These are phyloP conservation scores for Amphiprion ocellaris DNA, from an alignment of 2,113 vertebrate genomes.

Conservation along the genomic window DNA sequence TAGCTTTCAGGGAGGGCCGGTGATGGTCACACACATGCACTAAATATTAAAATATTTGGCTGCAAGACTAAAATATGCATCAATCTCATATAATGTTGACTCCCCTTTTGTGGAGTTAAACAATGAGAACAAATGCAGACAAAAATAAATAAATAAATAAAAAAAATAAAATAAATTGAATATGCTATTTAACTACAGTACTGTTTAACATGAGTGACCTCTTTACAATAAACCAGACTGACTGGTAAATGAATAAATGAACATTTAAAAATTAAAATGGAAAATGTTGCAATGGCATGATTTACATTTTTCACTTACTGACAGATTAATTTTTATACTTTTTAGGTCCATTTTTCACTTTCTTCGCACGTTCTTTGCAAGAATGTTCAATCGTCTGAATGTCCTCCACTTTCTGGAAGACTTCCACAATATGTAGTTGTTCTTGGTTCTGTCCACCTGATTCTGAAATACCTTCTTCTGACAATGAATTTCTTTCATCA, in stretches of 20 bases:
- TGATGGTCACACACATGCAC: too few relatives aligned
- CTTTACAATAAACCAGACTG: neutral
- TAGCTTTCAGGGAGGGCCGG: too few relatives aligned
- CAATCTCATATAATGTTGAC: too few relatives aligned
- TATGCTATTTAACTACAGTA: neutral
- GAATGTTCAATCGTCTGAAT: slow-evolving; percentile 28
- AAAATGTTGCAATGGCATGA: too few relatives aligned
- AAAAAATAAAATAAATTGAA: too few relatives aligned
- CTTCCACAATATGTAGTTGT: slow-evolving; percentile 36
- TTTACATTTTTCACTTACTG: neutral
- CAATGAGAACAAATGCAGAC: too few relatives aligned
- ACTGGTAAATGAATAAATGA: neutral
- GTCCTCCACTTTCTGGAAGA: slow-evolving; percentile 68
- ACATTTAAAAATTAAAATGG: neutral
- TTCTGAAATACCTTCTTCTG: slow-evolving; percentile 46
- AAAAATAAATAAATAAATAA: too few relatives aligned
- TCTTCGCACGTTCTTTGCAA: neutral
- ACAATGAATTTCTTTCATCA: slow-evolving; percentile 85
- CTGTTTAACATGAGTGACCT: neutral
- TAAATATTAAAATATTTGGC: too few relatives aligned
- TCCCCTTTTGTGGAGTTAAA: too few relatives aligned
- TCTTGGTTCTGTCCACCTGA: slow-evolving; percentile 20
- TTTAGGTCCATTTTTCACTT: slow-evolving; percentile 38
- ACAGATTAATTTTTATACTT: slow-evolving; percentile 19
- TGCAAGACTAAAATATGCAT: too few relatives aligned